phyloP scores from a whole-genome alignment of 2,888 invertebrate species.

The Cantharis rustica region DNA sequence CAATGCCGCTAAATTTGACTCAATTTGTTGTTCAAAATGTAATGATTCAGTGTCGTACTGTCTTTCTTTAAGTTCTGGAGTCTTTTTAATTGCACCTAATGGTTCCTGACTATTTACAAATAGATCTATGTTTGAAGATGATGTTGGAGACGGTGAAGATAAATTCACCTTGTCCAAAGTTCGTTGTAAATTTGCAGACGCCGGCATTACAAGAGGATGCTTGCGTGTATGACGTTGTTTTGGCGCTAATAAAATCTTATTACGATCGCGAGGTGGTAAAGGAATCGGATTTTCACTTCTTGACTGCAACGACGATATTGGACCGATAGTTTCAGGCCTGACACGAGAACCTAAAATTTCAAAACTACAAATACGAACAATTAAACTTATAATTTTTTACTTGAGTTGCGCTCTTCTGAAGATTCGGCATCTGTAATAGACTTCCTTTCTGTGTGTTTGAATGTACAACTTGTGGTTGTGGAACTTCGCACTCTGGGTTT shows the following conservation, averaged over 20 bases:
- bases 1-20: constrained; percentile 64
- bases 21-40: constrained; percentile 67
- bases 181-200: constrained; percentile 62
- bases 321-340: background rate
- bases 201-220: constrained; percentile 79
- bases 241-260: constrained; percentile 65
- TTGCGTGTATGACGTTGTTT: constrained; percentile 78
- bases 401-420: constrained; percentile 17
- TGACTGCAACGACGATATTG: background rate
- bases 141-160: constrained; percentile 26
- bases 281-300: constrained; percentile 70
- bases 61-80: constrained; percentile 31
- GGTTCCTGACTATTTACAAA: constrained; percentile 19
- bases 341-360: background rate
- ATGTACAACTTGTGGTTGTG: constrained; percentile 37
- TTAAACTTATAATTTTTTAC: constrained; percentile 6
- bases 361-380: background rate
- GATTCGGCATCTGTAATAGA: constrained; percentile 33
- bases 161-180: constrained; percentile 64
- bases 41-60: constrained; percentile 54
- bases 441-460: constrained; percentile 32
- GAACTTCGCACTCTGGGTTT: constrained; percentile 46
- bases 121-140: constrained; percentile 37
- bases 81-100: constrained; percentile 8
- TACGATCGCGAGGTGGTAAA: constrained; percentile 76